A percentile compares a stretch with the other conserved stretches of the same genome.
Conservation (phyloP, 1,140 invertebrate species). For the Muscidifurax raptorellus region DNA sequence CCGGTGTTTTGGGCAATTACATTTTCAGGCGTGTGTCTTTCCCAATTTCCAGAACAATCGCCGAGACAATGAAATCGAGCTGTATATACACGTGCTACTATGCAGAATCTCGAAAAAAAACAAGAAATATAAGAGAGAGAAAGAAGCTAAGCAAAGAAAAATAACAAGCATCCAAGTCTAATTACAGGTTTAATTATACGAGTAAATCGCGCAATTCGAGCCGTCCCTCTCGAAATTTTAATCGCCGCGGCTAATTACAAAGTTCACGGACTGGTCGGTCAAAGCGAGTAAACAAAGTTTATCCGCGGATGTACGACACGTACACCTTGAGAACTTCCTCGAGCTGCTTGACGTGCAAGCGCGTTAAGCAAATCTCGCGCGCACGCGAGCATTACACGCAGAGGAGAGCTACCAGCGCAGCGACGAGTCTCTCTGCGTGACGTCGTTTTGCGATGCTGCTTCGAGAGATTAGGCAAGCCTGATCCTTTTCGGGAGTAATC, state of each 20-base stretch:
- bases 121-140: no score
- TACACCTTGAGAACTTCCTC: not conserved
- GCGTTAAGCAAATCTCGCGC: not conserved
- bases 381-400: not conserved
- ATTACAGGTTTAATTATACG: conserved; percentile 7
- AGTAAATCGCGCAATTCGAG: not conserved
- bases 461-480: not conserved
- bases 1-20: no score
- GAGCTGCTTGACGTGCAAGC: not conserved
- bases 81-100: not conserved
- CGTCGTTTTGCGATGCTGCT: not conserved
- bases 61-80: not conserved
- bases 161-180: not conserved
- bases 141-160: not conserved
- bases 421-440: conserved; percentile 6
- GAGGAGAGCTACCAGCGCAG: conserved; percentile 3
- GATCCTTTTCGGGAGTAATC: not conserved
- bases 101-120: not conserved
- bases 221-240: conserved; percentile 10
- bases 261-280: not conserved
- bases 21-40: not conserved
- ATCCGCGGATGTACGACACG: conserved; percentile 1
- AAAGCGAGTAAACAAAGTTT: not conserved
- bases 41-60: not conserved
- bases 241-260: conserved; percentile 9